Percentiles rank a stretch among this genome's conserved stretches.
Conservation (phyloP, 2,888 invertebrate genomes). For the Bruchidius siliquastri region DNA sequence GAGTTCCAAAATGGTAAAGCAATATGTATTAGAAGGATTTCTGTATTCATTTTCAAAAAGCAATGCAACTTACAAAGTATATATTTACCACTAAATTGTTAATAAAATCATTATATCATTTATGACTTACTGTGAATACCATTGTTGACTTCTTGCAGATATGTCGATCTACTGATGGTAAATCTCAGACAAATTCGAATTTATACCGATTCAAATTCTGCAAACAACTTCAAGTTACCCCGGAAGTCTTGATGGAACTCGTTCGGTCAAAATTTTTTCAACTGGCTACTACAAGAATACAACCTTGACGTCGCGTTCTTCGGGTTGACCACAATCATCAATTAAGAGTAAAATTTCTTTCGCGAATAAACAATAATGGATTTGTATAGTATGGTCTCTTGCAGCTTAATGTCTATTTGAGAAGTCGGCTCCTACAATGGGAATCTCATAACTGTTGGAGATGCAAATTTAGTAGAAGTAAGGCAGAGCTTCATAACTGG, state of each 20-base stretch:
- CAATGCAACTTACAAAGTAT: too few relatives aligned
- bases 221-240: not conserved
- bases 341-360: not conserved
- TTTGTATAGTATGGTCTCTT: not conserved
- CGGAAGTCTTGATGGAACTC: not conserved
- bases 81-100: too few relatives aligned
- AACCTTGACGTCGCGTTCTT: not conserved
- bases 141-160: not conserved
- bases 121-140: not conserved
- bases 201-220: not conserved
- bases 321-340: not conserved
- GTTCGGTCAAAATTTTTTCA: not conserved
- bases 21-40: too few relatives aligned
- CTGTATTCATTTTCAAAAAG: too few relatives aligned
- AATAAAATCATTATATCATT: too few relatives aligned
- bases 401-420: not conserved
- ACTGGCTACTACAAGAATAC: not conserved
- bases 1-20: too few relatives aligned
- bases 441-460: too few relatives aligned
- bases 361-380: not conserved
- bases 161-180: not conserved
- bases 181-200: not conserved
- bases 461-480: too few relatives aligned
- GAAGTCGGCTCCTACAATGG: too few relatives aligned
- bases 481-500: too few relatives aligned